Base-by-base conservation (phyloP, 1,140 invertebrate genomes). In the Heliothis subflexa region DNA sequence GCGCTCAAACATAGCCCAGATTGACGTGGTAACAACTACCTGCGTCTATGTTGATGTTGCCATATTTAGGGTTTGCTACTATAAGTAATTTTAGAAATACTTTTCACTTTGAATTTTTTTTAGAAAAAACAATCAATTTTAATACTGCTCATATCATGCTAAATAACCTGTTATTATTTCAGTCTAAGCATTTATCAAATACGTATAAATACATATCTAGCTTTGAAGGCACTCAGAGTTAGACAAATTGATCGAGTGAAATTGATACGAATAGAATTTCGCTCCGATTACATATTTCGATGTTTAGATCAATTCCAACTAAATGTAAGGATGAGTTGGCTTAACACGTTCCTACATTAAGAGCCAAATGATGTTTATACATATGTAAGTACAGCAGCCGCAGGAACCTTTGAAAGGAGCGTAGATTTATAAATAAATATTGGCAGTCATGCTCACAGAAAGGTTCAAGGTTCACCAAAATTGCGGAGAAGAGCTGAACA, bases 391-490 rank as follows among this genome's bases (percentile, higher is more conserved):
- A 64, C 47, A 47, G 47, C 40, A 21, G 9, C 62, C 33, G n/a
- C 40, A 66, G 12, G 11, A 18, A 16, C 16, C 40, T 66, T 47
- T 66, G 9, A 40, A 21, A 66, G 28, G 40, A 47, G 40, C n/a
- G 33, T 16, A 45, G 61, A 28, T 18, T 55, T 54, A 72, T 72
- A 57, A 40, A 55, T 57, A 57, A 72, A 54, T 72, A 57, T 72
- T 33, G 70, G 25, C 28, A 9, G 70, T 57, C 50, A 72, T 72
- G 25, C 52, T 57, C 50, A 54, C 50, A 72, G 50, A 57, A 71
- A 72, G 21, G 70, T 72, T 72, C 70, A 72, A 72, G 70, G 70
- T 47, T 73, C n/a, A 45, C 11, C 4, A 64, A 64, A 52, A 61
- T 21, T 50, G 40, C 21, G 55, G 12, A 61, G 57, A 16, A 18